Evolutionary conservation across 1,140 invertebrate species (phyloP).

Genomic region (Cataglyphis hispanica): DNA sequence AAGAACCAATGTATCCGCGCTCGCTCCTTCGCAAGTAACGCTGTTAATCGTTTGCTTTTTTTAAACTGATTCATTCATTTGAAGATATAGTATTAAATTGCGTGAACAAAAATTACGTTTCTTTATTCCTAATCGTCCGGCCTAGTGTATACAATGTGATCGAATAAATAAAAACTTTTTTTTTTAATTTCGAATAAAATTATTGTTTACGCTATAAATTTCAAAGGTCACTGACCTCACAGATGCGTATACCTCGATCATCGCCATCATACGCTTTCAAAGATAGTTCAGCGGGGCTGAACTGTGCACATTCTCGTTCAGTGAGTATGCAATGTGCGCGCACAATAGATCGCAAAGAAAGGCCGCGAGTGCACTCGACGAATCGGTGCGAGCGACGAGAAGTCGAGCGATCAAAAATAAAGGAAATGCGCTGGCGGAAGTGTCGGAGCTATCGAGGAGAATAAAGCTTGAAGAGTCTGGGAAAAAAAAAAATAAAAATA

Average conservation of each 20-base stretch:
- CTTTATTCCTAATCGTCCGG: neutral
- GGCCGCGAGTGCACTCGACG: conserved; percentile 31
- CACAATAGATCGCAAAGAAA: conserved; percentile 50
- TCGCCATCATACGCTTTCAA: conserved; percentile 20
- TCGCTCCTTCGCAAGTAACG: neutral
- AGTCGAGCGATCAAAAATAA: conserved; percentile 55
- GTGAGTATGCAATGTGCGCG: neutral
- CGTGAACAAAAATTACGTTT: neutral
- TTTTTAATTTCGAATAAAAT: neutral
- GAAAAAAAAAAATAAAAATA: neutral
- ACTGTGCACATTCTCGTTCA: conserved; percentile 2
- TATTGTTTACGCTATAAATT: neutral
- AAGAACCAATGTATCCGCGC: conserved; percentile 26
- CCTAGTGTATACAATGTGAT: neutral
- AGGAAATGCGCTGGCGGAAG: conserved; percentile 34
- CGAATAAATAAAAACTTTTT: neutral
- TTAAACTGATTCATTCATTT: neutral
- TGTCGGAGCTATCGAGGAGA: conserved; percentile 25
- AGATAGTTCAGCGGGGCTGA: conserved; percentile 13
- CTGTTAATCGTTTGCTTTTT: conserved; percentile 7
- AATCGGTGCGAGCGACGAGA: conserved; percentile 23
- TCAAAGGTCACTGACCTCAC: neutral
- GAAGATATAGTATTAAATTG: neutral
- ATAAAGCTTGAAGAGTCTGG: neutral
- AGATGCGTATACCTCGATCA: neutral